Base-by-base conservation (phyloP, 2,888 invertebrate species). In the Nysson spinosus region DNA sequence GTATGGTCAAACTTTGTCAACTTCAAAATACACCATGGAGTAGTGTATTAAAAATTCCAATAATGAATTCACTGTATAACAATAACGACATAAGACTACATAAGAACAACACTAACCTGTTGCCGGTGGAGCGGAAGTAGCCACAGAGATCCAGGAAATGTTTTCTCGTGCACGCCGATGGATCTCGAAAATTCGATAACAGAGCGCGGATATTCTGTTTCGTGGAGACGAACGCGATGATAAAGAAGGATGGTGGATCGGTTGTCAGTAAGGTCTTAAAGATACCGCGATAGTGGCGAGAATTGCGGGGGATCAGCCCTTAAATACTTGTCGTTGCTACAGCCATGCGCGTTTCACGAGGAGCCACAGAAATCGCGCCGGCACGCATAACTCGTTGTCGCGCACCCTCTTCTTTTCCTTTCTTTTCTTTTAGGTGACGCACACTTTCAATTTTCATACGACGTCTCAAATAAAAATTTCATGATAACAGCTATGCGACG, bases 291-390 rank as follows among this genome's bases (percentile, higher is more conserved):
- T 80, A 85, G 83, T 85, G 85, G 77, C 81, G 79, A 75, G 75
- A 72, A 66, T 74, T 70, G 72, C 70, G 72, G 70, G 63, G 77
- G 71, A 77, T 80, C 84, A 80, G 81, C 83, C 85, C 84, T 85
- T 85, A 85, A 85, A 85, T 85, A 85, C 82, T 71, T 69, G 65
- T 72, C 70, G 71, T 75, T 60, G 60, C 62, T 56, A 61, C 69
- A 78, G 81, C 71, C 85, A 85, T 85, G 85, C 85, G 85, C 85
- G 75, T 72, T 81, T 69, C 75, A 79, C 66, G 77, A 73, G 69
- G 77, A 74, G 77, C 75, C 71, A 61, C 60, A 49, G 56, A 56
- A 67, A 64, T 71, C 52, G 60, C n/a, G n/a, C n/a, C n/a, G n/a
- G n/a, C 65, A 70, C 56, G 46, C 51, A 37, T 34, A 24, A 19